Evolutionary conservation across 2,888 invertebrate species (phyloP).

Genomic region (Netelia melanura): DNA sequence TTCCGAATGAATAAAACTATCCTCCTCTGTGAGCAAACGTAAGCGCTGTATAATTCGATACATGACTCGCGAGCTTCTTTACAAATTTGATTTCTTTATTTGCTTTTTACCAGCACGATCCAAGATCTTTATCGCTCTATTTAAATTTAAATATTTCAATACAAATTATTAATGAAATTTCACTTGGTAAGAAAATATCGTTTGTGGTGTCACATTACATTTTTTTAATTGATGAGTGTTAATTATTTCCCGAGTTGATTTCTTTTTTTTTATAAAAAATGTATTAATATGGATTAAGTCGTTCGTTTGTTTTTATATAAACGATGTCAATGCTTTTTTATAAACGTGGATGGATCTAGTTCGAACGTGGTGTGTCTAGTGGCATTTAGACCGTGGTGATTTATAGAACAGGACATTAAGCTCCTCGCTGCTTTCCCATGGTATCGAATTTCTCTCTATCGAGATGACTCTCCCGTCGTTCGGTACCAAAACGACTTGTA

Average conservation of each 20-base stretch:
- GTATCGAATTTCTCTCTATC: constrained; percentile 55
- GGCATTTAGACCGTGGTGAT: constrained; percentile 34
- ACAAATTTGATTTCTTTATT: constrained; percentile 20
- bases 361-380: constrained; percentile 17
- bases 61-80: constrained; percentile 4
- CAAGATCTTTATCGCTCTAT: constrained; percentile 32
- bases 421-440: constrained; percentile 55
- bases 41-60: constrained; percentile 12
- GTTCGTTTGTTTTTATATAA: no score
- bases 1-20: constrained; percentile 41
- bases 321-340: no score
- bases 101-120: constrained; percentile 9
- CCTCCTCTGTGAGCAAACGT: not conserved
- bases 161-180: constrained; percentile 8
- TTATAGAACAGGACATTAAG: constrained; percentile 45
- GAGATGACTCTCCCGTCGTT: constrained; percentile 3
- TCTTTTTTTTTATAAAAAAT: no score
- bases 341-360: constrained; percentile 9
- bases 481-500: not conserved
- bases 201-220: no score
- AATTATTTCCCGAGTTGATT: no score
- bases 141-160: constrained; percentile 3
- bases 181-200: no score
- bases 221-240: no score
- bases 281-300: no score